Conservation (phyloP, 2,888 invertebrate species). For the Plemyria rubiginata region DNA sequence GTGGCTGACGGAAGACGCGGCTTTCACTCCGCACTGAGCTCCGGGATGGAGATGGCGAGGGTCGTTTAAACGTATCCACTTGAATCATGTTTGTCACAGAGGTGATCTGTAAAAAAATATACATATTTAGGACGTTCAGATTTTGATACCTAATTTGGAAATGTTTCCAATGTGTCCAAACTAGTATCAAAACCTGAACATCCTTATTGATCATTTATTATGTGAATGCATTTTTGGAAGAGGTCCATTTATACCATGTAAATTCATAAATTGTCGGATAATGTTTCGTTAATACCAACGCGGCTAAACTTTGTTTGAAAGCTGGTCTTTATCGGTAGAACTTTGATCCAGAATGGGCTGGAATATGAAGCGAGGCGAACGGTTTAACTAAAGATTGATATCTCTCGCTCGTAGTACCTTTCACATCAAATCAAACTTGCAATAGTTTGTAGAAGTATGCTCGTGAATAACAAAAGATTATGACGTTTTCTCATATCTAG, state of each 20-base stretch:
- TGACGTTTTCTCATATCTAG: background rate
- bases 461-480: constrained; percentile 2
- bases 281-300: constrained; percentile 36
- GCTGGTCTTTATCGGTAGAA: constrained; percentile 39
- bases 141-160: too few relatives aligned
- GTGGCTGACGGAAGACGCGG: constrained; percentile 74
- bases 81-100: constrained; percentile 67
- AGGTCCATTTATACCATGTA: background rate
- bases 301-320: constrained; percentile 36
- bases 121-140: background rate
- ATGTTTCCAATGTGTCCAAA: too few relatives aligned
- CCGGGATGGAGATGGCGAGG: constrained; percentile 80
- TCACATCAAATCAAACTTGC: constrained; percentile 37
- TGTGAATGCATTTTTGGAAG: background rate
- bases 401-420: constrained; percentile 27
- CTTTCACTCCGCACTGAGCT: constrained; percentile 78
- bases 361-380: constrained; percentile 38
- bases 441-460: constrained; percentile 12
- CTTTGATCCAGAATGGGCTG: constrained; percentile 41
- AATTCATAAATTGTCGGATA: constrained; percentile 30
- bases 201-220: too few relatives aligned
- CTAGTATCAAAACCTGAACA: background rate
- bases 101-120: constrained; percentile 27
- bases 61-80: constrained; percentile 73
- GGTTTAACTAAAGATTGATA: constrained; percentile 44